Conservation (phyloP, 1,140 invertebrate species). For the Eriocheir sinensis region DNA sequence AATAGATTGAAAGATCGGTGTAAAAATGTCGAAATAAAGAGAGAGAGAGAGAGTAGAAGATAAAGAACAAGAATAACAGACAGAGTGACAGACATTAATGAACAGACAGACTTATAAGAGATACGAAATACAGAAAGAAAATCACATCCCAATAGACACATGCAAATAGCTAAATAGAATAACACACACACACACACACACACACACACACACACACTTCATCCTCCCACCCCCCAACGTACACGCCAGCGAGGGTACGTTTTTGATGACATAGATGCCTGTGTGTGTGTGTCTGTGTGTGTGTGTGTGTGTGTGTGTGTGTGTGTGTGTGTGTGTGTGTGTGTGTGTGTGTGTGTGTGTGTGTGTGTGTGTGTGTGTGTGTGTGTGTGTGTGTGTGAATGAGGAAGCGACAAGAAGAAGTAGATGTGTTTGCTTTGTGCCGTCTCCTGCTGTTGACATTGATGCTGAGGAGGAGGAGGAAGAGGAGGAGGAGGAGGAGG, state of each 20-base stretch:
- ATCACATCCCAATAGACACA: no score
- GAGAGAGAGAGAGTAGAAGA: no score
- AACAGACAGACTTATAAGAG: no score
- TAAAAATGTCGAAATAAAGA: no score
- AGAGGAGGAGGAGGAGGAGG: not conserved
- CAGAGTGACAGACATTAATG: no score
- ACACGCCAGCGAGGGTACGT: not conserved
- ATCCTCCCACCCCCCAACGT: not conserved
- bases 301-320: slow-evolving; percentile 3
- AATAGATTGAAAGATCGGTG: no score
- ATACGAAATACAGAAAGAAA: no score
- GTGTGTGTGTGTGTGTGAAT: not conserved
- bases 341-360: slow-evolving; percentile 14
- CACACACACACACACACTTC: not conserved
- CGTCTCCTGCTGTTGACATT: not conserved
- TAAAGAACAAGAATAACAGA: no score
- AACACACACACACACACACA: not conserved
- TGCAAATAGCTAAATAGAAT: no score
- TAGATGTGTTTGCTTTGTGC: not conserved
- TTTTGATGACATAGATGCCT: not conserved
- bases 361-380: slow-evolving; percentile 18
- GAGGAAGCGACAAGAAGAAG: not conserved
- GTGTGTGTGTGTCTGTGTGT: not conserved
- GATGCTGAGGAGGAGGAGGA: not conserved
- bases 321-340: slow-evolving; percentile 14